These are phyloP conservation scores for Drosophila mayri DNA, from an alignment of 1,140 invertebrate species.

Conservation along the genomic window DNA sequence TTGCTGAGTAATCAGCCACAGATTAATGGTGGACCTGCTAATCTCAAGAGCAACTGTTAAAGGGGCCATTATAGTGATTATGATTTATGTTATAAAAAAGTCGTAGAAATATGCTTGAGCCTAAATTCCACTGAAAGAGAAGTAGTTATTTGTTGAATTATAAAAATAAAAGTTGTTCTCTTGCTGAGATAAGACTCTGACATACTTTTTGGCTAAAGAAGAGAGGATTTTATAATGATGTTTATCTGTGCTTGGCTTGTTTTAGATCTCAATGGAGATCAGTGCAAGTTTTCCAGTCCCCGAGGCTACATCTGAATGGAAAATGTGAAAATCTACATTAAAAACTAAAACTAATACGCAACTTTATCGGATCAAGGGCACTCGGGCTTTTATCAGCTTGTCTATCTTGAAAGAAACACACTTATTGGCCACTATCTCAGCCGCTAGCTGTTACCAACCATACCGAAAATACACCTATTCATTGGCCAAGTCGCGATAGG, in stretches of 20 bases:
- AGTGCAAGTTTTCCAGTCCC: neutral
- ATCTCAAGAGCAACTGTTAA: constrained; percentile 12
- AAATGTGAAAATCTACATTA: neutral
- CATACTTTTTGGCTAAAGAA: neutral
- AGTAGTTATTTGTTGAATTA: neutral
- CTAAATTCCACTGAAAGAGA: neutral
- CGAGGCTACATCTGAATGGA: neutral
- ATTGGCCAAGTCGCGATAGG: constrained; percentile 6
- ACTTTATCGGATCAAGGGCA: constrained; percentile 32
- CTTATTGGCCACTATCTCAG: constrained; percentile 28
- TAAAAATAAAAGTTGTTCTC: constrained; percentile 3
- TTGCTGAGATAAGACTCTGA: constrained; percentile 1
- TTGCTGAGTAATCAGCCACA: constrained; percentile 9
- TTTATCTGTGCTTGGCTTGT: neutral
- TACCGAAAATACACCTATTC: neutral
- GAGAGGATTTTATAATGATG: neutral
- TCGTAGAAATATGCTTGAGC: neutral
- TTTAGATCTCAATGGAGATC: neutral
- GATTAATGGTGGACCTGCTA: neutral
- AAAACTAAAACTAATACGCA: neutral
- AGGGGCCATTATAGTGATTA: neutral
- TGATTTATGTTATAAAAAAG: neutral
- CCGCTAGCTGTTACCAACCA: constrained; percentile 23
- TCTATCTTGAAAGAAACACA: constrained; percentile 21
- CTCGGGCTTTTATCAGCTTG: constrained; percentile 29